phyloP scores from a whole-genome alignment of 2,888 invertebrate species.

The Coelopa pilipes region DNA sequence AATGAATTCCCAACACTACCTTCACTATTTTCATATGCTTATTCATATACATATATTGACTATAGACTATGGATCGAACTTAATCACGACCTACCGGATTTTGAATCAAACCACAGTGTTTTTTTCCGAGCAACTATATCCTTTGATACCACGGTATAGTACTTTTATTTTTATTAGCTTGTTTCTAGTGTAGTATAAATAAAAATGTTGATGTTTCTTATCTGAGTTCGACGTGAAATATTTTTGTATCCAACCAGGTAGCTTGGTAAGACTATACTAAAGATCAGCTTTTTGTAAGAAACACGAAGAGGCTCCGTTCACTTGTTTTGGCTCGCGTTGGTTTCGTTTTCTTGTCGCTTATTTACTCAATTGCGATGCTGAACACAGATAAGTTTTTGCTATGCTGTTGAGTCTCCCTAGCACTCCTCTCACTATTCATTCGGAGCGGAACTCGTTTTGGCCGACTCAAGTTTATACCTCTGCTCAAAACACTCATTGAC shows the following conservation, averaged over 20 bases:
- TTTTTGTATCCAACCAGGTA: constrained; percentile 20
- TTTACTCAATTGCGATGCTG: constrained; percentile 35
- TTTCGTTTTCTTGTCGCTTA: constrained; percentile 7
- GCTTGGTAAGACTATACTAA: constrained; percentile 33
- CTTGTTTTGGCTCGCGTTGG: background rate
- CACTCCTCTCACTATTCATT: background rate
- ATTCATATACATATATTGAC: background rate
- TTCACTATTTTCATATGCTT: background rate
- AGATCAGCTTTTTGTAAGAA: constrained; percentile 20
- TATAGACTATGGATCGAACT: background rate
- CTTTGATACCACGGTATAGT: background rate
- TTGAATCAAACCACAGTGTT: no score
- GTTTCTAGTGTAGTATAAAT: background rate
- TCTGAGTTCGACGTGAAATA: constrained; percentile 11
- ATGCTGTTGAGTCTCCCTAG: constrained; percentile 16
- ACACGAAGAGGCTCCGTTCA: constrained; percentile 15
- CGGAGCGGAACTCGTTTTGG: background rate
- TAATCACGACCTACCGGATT: no score
- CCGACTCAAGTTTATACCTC: background rate
- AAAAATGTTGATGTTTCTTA: background rate
- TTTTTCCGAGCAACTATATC: background rate
- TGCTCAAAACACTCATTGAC: constrained; percentile 3
- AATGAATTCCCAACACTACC: no score
- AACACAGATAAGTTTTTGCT: constrained; percentile 33
- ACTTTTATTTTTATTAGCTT: constrained; percentile 37